Evolutionary conservation across 2,113 vertebrate species (phyloP), one percentile per base, ranked within the genome.

Genomic region (Gopherus flavomarginatus): DNA sequence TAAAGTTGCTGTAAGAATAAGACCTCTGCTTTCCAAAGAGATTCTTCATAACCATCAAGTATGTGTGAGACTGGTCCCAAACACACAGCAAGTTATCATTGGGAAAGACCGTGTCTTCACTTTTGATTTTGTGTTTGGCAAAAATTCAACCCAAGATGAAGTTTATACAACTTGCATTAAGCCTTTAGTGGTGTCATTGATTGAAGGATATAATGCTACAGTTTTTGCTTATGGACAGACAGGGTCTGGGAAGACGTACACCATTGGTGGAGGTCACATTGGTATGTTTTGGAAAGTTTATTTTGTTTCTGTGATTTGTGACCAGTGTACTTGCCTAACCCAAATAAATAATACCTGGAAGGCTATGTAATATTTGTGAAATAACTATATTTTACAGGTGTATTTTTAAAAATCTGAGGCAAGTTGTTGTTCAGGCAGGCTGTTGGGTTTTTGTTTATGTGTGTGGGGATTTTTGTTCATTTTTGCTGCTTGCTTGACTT

Each of bases 221-320:
- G 99, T 99, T 65, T 99, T 99, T 97, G 99, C 98, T 0, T 99
- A 99, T 13, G 99, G 99, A 93, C 99, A 99, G n/a, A 99, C 99
- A 13, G 99, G 99, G 26, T 99, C 99, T 57, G 99, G 99, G 81
- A 99, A 99, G 97, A 99, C 99, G 1, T 99, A 99, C 92, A 99
- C 99, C 57, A 98, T 99, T 0, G 98, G 99, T 57, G 98, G 99
- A 82, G 98, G 98, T 44, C 98, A 97, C 81, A 83, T 97, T 94
- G 99, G 99, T 99, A 98, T 92, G 99, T 97, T 89, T 19, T 26
- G 50, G 62, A 91, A 90, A 87, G 22, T 27, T 92, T 56, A 21
- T 88, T 87, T 84, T 89, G 27, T 53, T 90, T 87, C 47, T 42
- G 9, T 12, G 0, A 81, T 59, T 53, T 5, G 9, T n/a, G 81